A percentile compares a stretch with the other conserved stretches of the same genome.
phyloP scores from a whole-genome alignment of 2,113 vertebrate species.

The Sinocyclocheilus anophthalmus region DNA sequence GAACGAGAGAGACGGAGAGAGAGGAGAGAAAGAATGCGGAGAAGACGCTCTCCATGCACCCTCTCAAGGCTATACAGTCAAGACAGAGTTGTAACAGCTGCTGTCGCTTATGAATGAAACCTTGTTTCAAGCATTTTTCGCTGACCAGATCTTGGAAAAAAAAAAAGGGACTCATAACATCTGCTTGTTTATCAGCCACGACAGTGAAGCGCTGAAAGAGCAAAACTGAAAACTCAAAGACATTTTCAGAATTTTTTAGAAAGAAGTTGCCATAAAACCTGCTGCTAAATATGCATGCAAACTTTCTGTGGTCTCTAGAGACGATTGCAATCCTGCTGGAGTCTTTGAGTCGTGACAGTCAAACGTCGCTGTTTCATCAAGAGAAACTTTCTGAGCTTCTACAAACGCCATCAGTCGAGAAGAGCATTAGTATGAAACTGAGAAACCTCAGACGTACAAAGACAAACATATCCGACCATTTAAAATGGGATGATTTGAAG shows the following conservation, averaged over 20 bases:
- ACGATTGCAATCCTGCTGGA: background rate
- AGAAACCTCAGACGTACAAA: background rate
- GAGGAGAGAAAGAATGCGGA: too few species aligned
- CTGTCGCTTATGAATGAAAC: too few species aligned
- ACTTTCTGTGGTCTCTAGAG: slow-evolving; percentile 2
- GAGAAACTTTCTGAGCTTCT: background rate
- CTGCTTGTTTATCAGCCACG: too few species aligned
- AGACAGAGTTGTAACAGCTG: too few species aligned
- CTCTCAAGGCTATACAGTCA: too few species aligned
- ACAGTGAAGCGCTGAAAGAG: too few species aligned
- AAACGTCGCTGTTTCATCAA: slow-evolving; percentile 8
- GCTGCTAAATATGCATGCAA: slow-evolving; percentile 1
- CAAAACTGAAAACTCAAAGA: background rate
- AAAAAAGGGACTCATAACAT: too few species aligned
- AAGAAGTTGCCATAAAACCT: background rate
- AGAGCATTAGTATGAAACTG: background rate
- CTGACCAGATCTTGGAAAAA: too few species aligned
- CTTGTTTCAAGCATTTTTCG: too few species aligned
- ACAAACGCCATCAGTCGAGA: background rate
- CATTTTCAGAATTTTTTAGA: background rate
- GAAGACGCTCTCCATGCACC: too few species aligned
- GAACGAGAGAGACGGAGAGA: too few species aligned
- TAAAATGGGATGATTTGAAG: background rate
- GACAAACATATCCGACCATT: background rate
- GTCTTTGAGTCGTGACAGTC: background rate